These are phyloP conservation scores for Dyspetes luteomarginatus DNA, from an alignment of 2,888 invertebrate genomes.

Conservation along the genomic window DNA sequence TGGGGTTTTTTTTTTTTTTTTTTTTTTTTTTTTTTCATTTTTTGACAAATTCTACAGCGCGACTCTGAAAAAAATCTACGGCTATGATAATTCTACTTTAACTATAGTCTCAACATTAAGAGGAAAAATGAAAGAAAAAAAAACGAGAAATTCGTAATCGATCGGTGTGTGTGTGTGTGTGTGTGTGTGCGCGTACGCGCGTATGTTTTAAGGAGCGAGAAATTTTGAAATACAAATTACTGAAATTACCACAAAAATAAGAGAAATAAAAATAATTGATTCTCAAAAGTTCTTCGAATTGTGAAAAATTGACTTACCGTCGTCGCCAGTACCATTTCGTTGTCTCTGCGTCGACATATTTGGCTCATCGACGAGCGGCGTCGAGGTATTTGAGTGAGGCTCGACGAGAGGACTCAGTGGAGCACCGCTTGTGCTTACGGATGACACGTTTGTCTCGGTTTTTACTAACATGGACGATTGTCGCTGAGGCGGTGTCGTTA, in stretches of 20 bases:
- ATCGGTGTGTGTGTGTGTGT: neutral
- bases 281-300: neutral
- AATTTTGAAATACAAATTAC: neutral
- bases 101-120: too few species aligned
- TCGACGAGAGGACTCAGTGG: slow-evolving; percentile 86
- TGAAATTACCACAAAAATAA: neutral
- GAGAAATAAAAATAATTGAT: neutral
- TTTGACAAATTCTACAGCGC: too few species aligned
- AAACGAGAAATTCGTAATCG: neutral
- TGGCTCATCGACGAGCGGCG: slow-evolving; percentile 86
- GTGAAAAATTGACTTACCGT: slow-evolving; percentile 75
- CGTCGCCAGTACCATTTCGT: slow-evolving; percentile 79
- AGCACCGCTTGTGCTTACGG: slow-evolving; percentile 82
- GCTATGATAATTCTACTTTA: too few species aligned
- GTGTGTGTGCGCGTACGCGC: neutral
- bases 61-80: too few species aligned
- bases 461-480: slow-evolving; percentile 78
- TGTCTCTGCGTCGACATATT: slow-evolving; percentile 80
- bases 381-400: slow-evolving; percentile 88
- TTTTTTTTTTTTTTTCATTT: too few species aligned
- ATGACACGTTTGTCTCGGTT: slow-evolving; percentile 78
- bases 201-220: neutral
- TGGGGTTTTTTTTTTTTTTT: too few species aligned
- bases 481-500: slow-evolving; percentile 73
- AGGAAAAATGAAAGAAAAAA: too few species aligned